A percentile compares a stretch with the other conserved stretches of the same genome.
Conservation (phyloP, 2,888 invertebrate genomes). For the Scaeva pyrastri region DNA sequence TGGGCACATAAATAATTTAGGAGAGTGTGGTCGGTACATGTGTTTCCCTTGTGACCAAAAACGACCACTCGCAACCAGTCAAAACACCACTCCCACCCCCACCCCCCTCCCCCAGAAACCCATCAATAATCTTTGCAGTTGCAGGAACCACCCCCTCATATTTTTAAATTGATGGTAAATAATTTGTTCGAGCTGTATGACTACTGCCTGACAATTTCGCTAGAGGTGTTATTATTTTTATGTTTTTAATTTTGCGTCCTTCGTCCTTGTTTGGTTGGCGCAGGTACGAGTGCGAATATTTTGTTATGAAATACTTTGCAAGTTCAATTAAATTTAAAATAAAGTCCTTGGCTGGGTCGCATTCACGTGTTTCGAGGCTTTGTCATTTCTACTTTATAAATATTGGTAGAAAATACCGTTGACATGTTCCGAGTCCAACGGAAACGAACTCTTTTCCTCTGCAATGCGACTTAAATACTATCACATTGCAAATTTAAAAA, state of each 20-base stretch:
- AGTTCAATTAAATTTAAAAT: conserved; percentile 39
- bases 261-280: conserved; percentile 10
- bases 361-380: not conserved
- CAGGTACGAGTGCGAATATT: conserved; percentile 20
- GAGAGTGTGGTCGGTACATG: conserved; percentile 70
- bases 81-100: not conserved
- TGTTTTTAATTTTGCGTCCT: conserved; percentile 30
- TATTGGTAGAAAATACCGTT: too few species aligned
- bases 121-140: not conserved
- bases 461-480: too few species aligned
- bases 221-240: conserved; percentile 51
- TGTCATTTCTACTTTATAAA: not conserved
- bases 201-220: conserved; percentile 57
- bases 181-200: conserved; percentile 51
- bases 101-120: not conserved
- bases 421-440: too few species aligned
- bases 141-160: conserved; percentile 28
- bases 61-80: conserved; percentile 22
- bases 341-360: conserved; percentile 5
- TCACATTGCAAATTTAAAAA: too few species aligned
- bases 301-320: conserved; percentile 35
- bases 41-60: conserved; percentile 65
- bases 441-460: too few species aligned
- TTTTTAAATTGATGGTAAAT: conserved; percentile 72
- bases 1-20: conserved; percentile 68